These are phyloP conservation scores for Neosalanx taihuensis DNA, from an alignment of 2,797 vertebrate genomes.

Conservation along the genomic window DNA sequence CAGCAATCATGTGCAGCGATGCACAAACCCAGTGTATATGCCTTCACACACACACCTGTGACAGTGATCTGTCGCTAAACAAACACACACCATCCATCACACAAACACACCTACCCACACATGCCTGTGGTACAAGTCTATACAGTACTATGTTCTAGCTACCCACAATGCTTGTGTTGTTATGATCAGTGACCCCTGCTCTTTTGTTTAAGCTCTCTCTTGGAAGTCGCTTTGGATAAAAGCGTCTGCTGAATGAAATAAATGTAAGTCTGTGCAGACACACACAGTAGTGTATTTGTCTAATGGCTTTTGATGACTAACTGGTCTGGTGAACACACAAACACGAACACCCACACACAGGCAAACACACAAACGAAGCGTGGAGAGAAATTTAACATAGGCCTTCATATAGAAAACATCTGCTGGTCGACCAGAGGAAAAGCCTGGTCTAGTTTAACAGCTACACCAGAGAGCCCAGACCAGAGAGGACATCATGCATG, in stretches of 20 bases:
- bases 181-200: too few relatives aligned
- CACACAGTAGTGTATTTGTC: not conserved
- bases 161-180: too few relatives aligned
- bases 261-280: too few relatives aligned
- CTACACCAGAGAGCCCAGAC: not conserved
- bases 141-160: too few relatives aligned
- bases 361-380: not conserved
- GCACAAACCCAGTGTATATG: constrained; percentile 4
- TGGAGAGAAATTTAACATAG: constrained; percentile 5
- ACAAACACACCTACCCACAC: not conserved
- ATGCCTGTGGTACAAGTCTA: not conserved
- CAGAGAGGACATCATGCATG: not conserved
- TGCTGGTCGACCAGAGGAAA: constrained; percentile 18
- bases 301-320: not conserved
- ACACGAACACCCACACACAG: not conserved
- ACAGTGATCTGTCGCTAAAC: not conserved
- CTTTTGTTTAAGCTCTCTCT: too few relatives aligned
- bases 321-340: not conserved
- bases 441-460: constrained; percentile 11
- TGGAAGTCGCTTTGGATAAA: too few relatives aligned
- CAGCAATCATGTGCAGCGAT: constrained; percentile 1
- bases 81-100: not conserved
- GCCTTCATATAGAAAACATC: constrained; percentile 33
- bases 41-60: constrained; percentile 1
- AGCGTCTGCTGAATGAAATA: too few relatives aligned